Evolutionary conservation across 2,797 vertebrate genomes (phyloP).

Genomic region (Bufotes viridis): DNA sequence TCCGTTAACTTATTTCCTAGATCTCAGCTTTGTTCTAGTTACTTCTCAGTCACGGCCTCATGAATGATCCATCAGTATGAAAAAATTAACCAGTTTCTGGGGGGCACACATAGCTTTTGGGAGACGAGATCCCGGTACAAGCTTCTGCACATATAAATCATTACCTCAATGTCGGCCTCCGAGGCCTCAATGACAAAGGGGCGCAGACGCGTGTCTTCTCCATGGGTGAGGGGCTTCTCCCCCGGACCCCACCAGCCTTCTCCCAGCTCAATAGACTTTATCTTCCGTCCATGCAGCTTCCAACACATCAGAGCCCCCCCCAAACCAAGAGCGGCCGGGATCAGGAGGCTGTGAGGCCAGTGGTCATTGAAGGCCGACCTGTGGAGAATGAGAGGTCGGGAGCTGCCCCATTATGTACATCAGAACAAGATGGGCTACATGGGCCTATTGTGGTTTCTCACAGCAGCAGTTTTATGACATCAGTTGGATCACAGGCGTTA

Average conservation of each 20-base stretch:
- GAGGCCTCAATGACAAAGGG: constrained; percentile 81
- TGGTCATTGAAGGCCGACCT: constrained; percentile 65
- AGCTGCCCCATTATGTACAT: background rate
- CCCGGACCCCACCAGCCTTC: constrained; percentile 87
- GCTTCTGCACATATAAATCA: background rate
- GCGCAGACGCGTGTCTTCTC: constrained; percentile 72
- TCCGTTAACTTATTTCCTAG: too few species aligned
- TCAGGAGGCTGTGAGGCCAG: constrained; percentile 65
- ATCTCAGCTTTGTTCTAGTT: too few species aligned
- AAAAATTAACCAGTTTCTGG: too few species aligned
- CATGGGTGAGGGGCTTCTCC: constrained; percentile 68
- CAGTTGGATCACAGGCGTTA: background rate
- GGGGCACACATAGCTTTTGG: too few species aligned
- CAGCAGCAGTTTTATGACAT: background rate
- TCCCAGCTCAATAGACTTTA: constrained; percentile 77
- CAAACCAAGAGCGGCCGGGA: constrained; percentile 71
- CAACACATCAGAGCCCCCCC: constrained; percentile 78
- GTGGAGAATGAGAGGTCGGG: background rate
- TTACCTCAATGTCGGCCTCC: constrained; percentile 82
- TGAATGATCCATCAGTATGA: too few species aligned
- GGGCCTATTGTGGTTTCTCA: background rate
- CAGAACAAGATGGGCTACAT: background rate
- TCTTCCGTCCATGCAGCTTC: constrained; percentile 68
- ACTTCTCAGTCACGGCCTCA: too few species aligned
- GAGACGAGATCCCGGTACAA: too few species aligned